phyloP scores from a whole-genome alignment of 2,888 invertebrate species.

The Melinopterus prodromus region DNA sequence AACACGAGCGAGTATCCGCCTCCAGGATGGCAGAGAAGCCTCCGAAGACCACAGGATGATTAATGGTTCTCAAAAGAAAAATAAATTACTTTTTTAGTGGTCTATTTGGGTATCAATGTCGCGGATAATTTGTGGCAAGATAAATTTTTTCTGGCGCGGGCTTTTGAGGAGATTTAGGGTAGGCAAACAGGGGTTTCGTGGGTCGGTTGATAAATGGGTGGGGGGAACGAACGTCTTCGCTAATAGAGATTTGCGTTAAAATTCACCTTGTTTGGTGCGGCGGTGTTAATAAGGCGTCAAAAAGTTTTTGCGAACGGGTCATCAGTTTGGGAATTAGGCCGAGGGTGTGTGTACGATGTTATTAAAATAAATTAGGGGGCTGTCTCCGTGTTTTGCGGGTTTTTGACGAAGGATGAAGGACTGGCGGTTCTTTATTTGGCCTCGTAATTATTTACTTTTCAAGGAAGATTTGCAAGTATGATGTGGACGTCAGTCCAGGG shows the following conservation, averaged over 20 bases:
- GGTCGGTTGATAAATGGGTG: not conserved
- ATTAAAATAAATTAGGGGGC: not conserved
- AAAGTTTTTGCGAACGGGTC: not conserved
- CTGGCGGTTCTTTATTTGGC: not conserved
- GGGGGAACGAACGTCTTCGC: not conserved
- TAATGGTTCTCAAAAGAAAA: conserved; percentile 30
- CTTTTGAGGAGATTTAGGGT: not conserved
- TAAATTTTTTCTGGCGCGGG: not conserved
- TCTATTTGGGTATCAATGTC: conserved; percentile 23
- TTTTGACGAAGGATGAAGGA: not conserved
- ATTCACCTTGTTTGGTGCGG: conserved; percentile 11
- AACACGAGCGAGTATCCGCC: not conserved
- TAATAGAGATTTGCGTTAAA: conserved; percentile 14
- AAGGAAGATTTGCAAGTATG: not conserved
- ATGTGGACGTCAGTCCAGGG: not conserved
- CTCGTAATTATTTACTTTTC: not conserved
- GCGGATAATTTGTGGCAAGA: conserved; percentile 14
- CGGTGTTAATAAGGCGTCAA: not conserved
- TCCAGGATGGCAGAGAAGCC: conserved; percentile 11
- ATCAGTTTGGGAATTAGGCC: not conserved
- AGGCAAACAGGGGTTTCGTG: conserved; percentile 5
- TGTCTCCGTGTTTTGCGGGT: not conserved
- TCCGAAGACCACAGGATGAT: conserved; percentile 23
- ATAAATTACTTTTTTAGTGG: conserved; percentile 34
- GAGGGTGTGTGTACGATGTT: not conserved